Conservation (phyloP, 2,113 vertebrate genomes). For the Pimephales promelas region DNA sequence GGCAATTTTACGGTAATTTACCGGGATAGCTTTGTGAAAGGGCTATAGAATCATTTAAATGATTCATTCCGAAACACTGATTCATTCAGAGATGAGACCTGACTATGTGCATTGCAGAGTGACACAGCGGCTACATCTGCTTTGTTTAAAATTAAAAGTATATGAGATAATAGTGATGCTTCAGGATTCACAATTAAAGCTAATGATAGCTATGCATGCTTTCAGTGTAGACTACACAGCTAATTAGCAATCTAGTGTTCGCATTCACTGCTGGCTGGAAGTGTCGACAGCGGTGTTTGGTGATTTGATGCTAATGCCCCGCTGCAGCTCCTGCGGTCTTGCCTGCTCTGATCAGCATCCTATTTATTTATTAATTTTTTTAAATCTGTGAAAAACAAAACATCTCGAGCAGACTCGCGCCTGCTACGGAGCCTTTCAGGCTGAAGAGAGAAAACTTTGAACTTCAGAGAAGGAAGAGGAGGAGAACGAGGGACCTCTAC, state of each 20-base stretch:
- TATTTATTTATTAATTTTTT: not conserved
- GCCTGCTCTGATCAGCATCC: slow-evolving; percentile 17
- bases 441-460: not conserved
- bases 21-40: too few species aligned
- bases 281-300: not conserved
- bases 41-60: not conserved
- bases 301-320: slow-evolving; percentile 4
- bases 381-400: not conserved
- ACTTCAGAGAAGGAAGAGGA: slow-evolving; percentile 18
- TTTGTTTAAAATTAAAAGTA: not conserved
- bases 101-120: not conserved
- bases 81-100: not conserved
- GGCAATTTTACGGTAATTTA: too few species aligned
- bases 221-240: not conserved
- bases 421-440: not conserved
- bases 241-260: not conserved
- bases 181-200: not conserved
- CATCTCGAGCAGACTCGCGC: not conserved
- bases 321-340: not conserved
- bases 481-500: not conserved
- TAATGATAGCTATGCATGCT: not conserved
- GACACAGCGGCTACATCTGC: not conserved
- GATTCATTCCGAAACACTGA: not conserved
- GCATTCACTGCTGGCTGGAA: not conserved
- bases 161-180: not conserved